Base-by-base conservation (phyloP, 2,888 invertebrate genomes). In the Rutpela maculata region DNA sequence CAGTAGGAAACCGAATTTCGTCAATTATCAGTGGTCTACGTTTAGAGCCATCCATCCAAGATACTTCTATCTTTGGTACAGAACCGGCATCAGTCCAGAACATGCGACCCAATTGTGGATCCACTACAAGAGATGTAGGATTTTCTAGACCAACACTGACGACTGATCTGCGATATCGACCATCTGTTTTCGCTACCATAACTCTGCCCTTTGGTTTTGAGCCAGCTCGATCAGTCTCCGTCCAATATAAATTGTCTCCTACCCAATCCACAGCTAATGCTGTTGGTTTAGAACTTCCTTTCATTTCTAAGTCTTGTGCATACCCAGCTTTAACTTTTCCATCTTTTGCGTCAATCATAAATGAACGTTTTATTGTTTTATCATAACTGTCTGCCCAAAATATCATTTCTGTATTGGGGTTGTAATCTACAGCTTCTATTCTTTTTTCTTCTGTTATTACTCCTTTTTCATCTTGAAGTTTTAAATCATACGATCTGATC, bases 21-120 rank as follows among this genome's bases (percentile, higher is more conserved):
- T 96, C 96, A 0, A 95, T 94, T 9, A 98, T 94, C 2, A 99
- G 89, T 0, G 95, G 93, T 72, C 95, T 92, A 1, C 98, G 92
- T 88, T 97, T 95, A 0, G 95, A 95, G 0, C 99, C 99, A 87
- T 98, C 99, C 98, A 99, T 97, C 97, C 98, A 99, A 1, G 98
- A 93, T 4, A 95, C 93, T 89, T 99, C 99, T 79, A 99, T 98
- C 90, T 98, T 99, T 0, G 98, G 97, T 3, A 94, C 94, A 0
- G 95, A 94, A 6, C 98, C 98, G 0, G 96, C 95, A 89, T 99
- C 98, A 0, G 98, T 93, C 98, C 99, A 99, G 90, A 96, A 97
- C 93, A 99, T 94, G 81, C 93, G 91, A 0, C 98, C 98, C 78
- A 93, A 89, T 83, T 95, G 94, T 0, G 97, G 97, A 91, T 98